Evolutionary conservation across 2,113 vertebrate species (phyloP).

Genomic region (Oncorhynchus gorbuscha): DNA sequence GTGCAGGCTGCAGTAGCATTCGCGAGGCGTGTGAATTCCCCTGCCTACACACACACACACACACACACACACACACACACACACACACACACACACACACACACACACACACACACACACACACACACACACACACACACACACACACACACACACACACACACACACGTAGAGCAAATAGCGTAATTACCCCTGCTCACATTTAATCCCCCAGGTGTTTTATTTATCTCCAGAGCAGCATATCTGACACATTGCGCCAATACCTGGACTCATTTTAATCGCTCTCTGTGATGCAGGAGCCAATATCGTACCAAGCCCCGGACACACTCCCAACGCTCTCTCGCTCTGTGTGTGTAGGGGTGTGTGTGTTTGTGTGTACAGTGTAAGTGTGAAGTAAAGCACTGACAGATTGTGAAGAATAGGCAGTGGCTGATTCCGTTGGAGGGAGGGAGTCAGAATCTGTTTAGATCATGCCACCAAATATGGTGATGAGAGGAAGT

Average conservation of each 20-base stretch:
- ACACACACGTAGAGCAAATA: slow-evolving; percentile 13
- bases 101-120: slow-evolving; percentile 22
- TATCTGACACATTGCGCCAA: slow-evolving; percentile 73
- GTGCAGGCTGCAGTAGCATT: slow-evolving; percentile 55
- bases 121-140: slow-evolving; percentile 11
- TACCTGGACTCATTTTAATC: slow-evolving; percentile 76
- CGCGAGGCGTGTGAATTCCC: slow-evolving; percentile 54
- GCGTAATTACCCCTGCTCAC: slow-evolving; percentile 72
- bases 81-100: slow-evolving; percentile 22
- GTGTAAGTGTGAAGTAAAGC: not conserved
- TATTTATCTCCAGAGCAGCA: slow-evolving; percentile 73
- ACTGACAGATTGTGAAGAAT: slow-evolving; percentile 45
- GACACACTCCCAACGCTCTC: slow-evolving; percentile 38
- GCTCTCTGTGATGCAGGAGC: slow-evolving; percentile 57
- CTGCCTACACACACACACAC: slow-evolving; percentile 24
- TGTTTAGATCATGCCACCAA: too few relatives aligned
- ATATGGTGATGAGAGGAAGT: too few relatives aligned
- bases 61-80: too few relatives aligned
- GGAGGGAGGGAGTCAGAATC: not conserved
- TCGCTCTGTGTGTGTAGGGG: not conserved
- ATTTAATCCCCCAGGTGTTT: slow-evolving; percentile 77
- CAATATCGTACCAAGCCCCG: slow-evolving; percentile 61
- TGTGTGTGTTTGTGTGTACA: too few relatives aligned
- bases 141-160: slow-evolving; percentile 19
- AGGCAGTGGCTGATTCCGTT: slow-evolving; percentile 52